phyloP scores from a whole-genome alignment of 2,888 invertebrate species.

The Cataglyphis livida region DNA sequence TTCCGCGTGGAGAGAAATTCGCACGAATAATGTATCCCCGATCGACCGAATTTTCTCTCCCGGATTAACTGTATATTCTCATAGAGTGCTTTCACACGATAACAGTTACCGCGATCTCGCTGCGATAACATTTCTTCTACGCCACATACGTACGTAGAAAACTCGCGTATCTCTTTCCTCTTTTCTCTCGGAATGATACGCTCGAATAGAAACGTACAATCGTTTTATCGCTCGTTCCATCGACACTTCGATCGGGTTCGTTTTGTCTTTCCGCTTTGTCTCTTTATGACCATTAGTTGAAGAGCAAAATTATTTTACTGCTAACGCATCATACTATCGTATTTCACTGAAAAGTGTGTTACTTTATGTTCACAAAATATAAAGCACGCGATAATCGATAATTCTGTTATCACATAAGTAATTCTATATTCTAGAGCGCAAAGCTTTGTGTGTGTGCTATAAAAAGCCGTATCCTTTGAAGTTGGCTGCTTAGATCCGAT shows the following conservation, averaged over 20 bases:
- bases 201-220: slow-evolving; percentile 1
- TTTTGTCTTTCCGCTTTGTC: slow-evolving; percentile 16
- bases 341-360: background rate
- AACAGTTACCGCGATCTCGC: slow-evolving; percentile 40
- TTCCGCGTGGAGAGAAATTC: slow-evolving; percentile 35
- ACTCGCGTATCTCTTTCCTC: background rate
- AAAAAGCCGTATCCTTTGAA: background rate
- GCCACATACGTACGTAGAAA: background rate
- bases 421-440: slow-evolving; percentile 19
- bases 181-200: background rate
- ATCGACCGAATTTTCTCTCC: slow-evolving; percentile 40
- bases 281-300: slow-evolving; percentile 12
- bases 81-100: slow-evolving; percentile 38
- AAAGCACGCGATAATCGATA: slow-evolving; percentile 19
- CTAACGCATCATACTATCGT: background rate
- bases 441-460: background rate
- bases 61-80: slow-evolving; percentile 2
- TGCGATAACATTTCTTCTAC: slow-evolving; percentile 6
- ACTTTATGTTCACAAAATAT: slow-evolving; percentile 17
- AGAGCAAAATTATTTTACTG: slow-evolving; percentile 15
- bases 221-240: slow-evolving; percentile 11
- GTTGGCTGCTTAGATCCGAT: background rate
- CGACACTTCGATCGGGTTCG: slow-evolving; percentile 19
- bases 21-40: slow-evolving; percentile 37
- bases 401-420: slow-evolving; percentile 25